phyloP scores from a whole-genome alignment of 1,140 invertebrate species.

The Charaxes varanes region DNA sequence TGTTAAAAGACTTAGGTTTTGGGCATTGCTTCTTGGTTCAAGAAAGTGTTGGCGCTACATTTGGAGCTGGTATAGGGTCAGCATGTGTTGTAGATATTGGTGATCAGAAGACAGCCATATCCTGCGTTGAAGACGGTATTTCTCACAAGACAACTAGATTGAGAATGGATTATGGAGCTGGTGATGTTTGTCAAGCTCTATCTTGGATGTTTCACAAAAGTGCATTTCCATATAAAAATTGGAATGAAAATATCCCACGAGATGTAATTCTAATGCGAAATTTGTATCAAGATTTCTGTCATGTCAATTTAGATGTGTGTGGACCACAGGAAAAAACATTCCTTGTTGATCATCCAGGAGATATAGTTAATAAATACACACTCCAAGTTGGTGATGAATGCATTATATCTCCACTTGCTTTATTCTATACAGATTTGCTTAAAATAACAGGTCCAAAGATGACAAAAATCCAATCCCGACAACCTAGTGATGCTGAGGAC shows the following conservation, averaged over 20 bases:
- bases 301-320: slow-evolving; percentile 91
- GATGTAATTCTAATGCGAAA: slow-evolving; percentile 86
- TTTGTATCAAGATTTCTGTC: slow-evolving; percentile 93
- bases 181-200: slow-evolving; percentile 90
- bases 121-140: slow-evolving; percentile 97
- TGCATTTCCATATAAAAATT: slow-evolving; percentile 90
- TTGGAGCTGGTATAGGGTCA: slow-evolving; percentile 92
- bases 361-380: slow-evolving; percentile 84
- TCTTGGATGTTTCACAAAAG: slow-evolving; percentile 91
- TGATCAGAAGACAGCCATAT: slow-evolving; percentile 95
- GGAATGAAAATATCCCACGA: slow-evolving; percentile 80
- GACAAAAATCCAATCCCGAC: slow-evolving; percentile 83
- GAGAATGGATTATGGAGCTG: slow-evolving; percentile 90
- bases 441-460: slow-evolving; percentile 86
- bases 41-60: slow-evolving; percentile 92
- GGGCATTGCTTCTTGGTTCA: slow-evolving; percentile 92
- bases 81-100: slow-evolving; percentile 97
- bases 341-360: slow-evolving; percentile 82
- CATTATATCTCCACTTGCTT: slow-evolving; percentile 90
- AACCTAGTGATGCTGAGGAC: slow-evolving; percentile 91
- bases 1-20: slow-evolving; percentile 90
- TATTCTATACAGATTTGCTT: slow-evolving; percentile 93
- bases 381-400: slow-evolving; percentile 93
- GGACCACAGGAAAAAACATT: slow-evolving; percentile 89
- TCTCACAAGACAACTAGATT: slow-evolving; percentile 91